phyloP scores from a whole-genome alignment of 1,140 invertebrate genomes.

The Ips typographus region DNA sequence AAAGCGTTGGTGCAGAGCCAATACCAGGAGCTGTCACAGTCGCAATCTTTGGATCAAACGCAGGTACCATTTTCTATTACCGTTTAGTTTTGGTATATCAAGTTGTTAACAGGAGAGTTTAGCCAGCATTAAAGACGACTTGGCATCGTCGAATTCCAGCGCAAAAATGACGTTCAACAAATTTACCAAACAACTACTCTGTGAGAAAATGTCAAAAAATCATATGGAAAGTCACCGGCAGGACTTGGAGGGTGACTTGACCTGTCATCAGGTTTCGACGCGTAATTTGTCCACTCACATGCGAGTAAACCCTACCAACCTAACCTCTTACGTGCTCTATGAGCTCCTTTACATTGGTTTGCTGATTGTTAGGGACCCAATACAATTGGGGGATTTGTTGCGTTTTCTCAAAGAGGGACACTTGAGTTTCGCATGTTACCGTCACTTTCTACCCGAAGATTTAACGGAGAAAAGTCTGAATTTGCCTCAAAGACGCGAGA shows the following conservation, averaged over 20 bases:
- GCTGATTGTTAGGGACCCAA: slow-evolving; percentile 57
- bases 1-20: slow-evolving; percentile 40
- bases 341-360: slow-evolving; percentile 59
- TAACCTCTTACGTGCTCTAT: slow-evolving; percentile 55
- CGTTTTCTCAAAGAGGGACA: slow-evolving; percentile 62
- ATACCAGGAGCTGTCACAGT: slow-evolving; percentile 51
- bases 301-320: slow-evolving; percentile 47
- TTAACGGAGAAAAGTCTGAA: slow-evolving; percentile 41
- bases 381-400: slow-evolving; percentile 62
- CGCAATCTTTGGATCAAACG: slow-evolving; percentile 13
- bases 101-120: slow-evolving; percentile 9
- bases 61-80: neutral
- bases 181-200: neutral
- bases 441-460: slow-evolving; percentile 58
- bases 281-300: slow-evolving; percentile 48
- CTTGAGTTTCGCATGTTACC: slow-evolving; percentile 57
- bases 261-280: slow-evolving; percentile 47
- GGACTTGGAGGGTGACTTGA: slow-evolving; percentile 36
- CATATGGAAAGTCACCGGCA: slow-evolving; percentile 47
- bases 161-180: no score
- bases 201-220: slow-evolving; percentile 41
- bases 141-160: no score
- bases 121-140: no score
- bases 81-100: slow-evolving; percentile 38
- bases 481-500: slow-evolving; percentile 44